Base-by-base conservation (phyloP, 1,140 invertebrate species). In the Cotesia typhae region DNA sequence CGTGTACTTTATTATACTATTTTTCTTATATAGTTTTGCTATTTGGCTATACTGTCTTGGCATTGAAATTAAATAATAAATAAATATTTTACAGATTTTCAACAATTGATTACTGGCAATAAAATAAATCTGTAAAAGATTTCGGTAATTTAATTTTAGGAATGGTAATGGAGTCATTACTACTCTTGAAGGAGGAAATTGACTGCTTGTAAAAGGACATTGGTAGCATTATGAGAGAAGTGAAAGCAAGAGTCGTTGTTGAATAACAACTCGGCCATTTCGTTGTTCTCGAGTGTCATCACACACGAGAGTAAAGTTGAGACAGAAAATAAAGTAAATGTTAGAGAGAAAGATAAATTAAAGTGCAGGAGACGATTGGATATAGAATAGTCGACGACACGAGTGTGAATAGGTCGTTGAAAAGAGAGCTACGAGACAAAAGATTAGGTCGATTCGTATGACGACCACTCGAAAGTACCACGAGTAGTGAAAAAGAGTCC, bases 371-470 rank as follows among this genome's bases (percentile, higher is more conserved):
- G 41, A 47, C 41, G 41, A 47, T 47, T 47, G 41, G 41, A 47
- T 47, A 10, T 61, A 37, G 72, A n/a, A 64, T 9, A 14, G 17
- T n/a, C 47, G 52, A 61, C 14, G 4, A 67, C 12, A 47, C 37
- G 28, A 71, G 69, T 71, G 71, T 53, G 66, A 75, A 66, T 67
- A 71, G 65, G 72, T 76, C 69, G 66, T 74, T 70, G 66, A 69
- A 55, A 69, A 60, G 55, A 64, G 60, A 12, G 66, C 63, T 52
- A 59, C 36, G 38, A 81, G 78, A 82, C 80, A 82, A 82, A 82
- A 82, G 81, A 82, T 81, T 79, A 81, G 75, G 67, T 74, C 55
- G 73, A 71, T 74, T 71, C 57, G 59, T 72, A 75, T 38, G 28
- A 72, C 65, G 60, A 74, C 72, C 72, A 77, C 76, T 70, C 36